Conservation (phyloP, 1,140 invertebrate genomes). For the Brachionus sp. region DNA sequence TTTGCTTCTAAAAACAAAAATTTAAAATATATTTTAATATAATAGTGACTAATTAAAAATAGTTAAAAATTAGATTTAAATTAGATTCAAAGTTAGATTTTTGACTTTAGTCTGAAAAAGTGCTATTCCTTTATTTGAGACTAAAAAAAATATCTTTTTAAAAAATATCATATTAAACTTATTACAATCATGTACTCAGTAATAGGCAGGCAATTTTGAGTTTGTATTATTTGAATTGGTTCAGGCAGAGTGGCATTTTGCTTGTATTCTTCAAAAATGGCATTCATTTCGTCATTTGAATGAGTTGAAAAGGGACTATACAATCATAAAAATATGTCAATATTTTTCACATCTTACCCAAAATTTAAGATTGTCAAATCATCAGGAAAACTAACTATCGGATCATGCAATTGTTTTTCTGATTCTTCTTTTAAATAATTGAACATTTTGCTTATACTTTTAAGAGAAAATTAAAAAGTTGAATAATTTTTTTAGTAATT, state of each 20-base stretch:
- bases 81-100: no score
- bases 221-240: neutral
- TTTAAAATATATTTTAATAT: no score
- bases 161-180: neutral
- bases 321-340: neutral
- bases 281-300: neutral
- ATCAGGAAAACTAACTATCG: neutral
- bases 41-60: no score
- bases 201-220: slow-evolving; percentile 1
- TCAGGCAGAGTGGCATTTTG: neutral
- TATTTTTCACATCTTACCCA: neutral
- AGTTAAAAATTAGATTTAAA: no score
- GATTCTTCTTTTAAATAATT: neutral
- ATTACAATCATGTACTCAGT: neutral
- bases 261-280: neutral
- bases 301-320: neutral
- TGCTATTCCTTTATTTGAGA: no score
- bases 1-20: neutral
- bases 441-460: neutral
- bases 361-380: slow-evolving; percentile 18
- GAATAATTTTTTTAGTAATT: neutral
- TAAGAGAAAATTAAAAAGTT: neutral
- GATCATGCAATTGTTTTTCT: neutral
- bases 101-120: no score
- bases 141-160: neutral